A percentile compares a stretch with the other conserved stretches of the same genome.
These are phyloP conservation scores for Syngnathus floridae DNA, from an alignment of 2,113 vertebrate genomes.

Conservation along the genomic window DNA sequence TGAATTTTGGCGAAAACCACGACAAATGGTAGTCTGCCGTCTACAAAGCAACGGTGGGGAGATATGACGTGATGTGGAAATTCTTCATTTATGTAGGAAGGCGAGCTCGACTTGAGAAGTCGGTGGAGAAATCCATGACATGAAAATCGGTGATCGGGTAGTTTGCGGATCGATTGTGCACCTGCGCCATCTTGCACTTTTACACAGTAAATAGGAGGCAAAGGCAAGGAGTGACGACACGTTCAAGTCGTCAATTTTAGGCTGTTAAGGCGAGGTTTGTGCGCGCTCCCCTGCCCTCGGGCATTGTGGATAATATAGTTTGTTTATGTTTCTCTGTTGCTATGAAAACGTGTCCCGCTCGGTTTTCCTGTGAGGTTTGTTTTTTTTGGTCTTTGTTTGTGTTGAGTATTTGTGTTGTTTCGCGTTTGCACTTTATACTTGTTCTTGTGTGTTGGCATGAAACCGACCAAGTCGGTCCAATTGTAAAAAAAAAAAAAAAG, in stretches of 20 bases:
- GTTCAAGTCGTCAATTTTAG: neutral
- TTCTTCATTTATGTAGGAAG: neutral
- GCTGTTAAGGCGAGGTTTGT: neutral
- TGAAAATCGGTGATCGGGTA: constrained; percentile 57
- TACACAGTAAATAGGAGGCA: neutral
- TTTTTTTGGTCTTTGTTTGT: neutral
- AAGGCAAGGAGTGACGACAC: neutral
- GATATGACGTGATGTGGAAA: neutral
- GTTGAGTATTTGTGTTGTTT: constrained; percentile 19
- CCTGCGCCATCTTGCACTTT: neutral
- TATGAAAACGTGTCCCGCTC: constrained; percentile 36
- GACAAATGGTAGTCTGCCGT: neutral
- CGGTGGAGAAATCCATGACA: neutral
- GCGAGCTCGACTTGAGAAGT: neutral
- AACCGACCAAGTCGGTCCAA: neutral
- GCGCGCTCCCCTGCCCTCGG: neutral
- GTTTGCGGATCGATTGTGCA: neutral
- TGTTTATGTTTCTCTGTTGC: neutral
- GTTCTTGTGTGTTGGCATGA: neutral
- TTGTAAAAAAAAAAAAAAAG: constrained; percentile 2
- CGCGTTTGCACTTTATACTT: constrained; percentile 54
- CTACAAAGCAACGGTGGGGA: neutral
- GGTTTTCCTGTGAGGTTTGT: constrained; percentile 20
- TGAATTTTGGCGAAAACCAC: no score
- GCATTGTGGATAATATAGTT: constrained; percentile 32